Conservation (phyloP, 2,113 vertebrate genomes). For the Poecilia latipinna region DNA sequence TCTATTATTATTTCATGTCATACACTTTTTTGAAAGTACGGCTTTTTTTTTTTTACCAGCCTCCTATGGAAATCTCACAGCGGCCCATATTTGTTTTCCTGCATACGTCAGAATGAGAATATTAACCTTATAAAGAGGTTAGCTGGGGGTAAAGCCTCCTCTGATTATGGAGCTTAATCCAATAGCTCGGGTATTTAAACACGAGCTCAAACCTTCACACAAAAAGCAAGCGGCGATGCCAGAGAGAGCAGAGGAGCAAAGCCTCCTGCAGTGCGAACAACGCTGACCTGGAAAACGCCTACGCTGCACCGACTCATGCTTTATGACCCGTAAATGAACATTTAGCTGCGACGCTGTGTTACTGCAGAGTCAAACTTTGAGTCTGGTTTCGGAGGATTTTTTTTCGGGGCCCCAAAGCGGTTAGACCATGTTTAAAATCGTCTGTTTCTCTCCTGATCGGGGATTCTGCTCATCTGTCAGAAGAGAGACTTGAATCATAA, state of each 20-base stretch:
- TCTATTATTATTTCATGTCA: too few species aligned
- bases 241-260: too few species aligned
- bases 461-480: background rate
- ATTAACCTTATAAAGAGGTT: background rate
- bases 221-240: background rate
- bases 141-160: conserved; percentile 6
- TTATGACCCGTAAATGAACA: background rate
- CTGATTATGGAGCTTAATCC: conserved; percentile 11
- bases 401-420: too few species aligned
- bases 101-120: conserved; percentile 5
- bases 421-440: too few species aligned
- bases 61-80: background rate
- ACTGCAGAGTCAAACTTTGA: background rate
- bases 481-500: background rate
- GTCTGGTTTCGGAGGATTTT: background rate
- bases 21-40: background rate
- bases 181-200: conserved; percentile 3
- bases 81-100: background rate
- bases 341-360: background rate
- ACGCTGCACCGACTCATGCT: too few species aligned
- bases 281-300: background rate
- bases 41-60: background rate
- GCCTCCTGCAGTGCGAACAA: background rate
- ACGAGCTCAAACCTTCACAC: conserved; percentile 1
- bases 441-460: too few species aligned